Conservation (phyloP, 1,140 invertebrate species). For the Diploscapter pachys region DNA sequence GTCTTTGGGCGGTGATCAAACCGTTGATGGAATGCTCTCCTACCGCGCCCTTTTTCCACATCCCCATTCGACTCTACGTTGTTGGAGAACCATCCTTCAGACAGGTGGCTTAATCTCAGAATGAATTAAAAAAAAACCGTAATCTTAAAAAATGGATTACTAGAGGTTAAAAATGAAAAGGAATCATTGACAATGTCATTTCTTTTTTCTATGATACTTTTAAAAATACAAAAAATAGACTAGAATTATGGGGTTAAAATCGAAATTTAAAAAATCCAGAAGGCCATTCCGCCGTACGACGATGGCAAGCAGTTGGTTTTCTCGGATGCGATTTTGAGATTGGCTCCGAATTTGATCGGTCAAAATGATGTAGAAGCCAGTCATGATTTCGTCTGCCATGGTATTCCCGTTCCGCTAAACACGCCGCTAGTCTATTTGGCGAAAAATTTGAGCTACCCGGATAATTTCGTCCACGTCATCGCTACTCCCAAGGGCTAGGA, state of each 20-base stretch:
- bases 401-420: slow-evolving; percentile 77
- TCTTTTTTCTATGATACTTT: slow-evolving; percentile 72
- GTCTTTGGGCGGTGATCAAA: slow-evolving; percentile 94
- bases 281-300: slow-evolving; percentile 72
- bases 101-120: slow-evolving; percentile 71
- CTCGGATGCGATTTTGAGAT: background rate
- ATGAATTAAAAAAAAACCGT: slow-evolving; percentile 65
- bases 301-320: slow-evolving; percentile 66
- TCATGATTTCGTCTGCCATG: slow-evolving; percentile 75
- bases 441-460: slow-evolving; percentile 93
- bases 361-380: background rate
- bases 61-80: slow-evolving; percentile 47
- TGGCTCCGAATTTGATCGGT: slow-evolving; percentile 7
- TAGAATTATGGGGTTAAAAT: slow-evolving; percentile 69
- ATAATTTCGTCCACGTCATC: slow-evolving; percentile 85
- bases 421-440: slow-evolving; percentile 95
- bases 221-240: slow-evolving; percentile 67
- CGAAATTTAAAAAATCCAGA: slow-evolving; percentile 71
- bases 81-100: slow-evolving; percentile 13
- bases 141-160: too few relatives aligned
- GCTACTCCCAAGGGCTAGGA: too few relatives aligned
- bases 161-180: slow-evolving; percentile 61
- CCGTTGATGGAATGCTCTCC: slow-evolving; percentile 79
- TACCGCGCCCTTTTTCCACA: slow-evolving; percentile 65
- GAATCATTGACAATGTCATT: slow-evolving; percentile 85